Conservation (phyloP, 2,797 vertebrate genomes). For the Myotis findleyi region DNA sequence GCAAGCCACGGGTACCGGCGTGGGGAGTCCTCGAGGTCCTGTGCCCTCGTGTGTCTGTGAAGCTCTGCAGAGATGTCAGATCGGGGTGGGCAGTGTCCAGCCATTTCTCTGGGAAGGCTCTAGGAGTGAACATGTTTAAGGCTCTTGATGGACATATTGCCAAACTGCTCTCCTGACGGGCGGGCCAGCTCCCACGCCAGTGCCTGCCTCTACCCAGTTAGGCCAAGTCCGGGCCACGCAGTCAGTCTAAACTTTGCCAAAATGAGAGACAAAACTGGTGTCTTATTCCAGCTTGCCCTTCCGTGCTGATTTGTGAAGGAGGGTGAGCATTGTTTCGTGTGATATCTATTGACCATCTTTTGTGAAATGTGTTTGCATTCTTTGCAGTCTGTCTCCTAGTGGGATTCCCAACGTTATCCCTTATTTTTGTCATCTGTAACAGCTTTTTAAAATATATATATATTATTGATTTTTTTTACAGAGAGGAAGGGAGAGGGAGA, state of each 20-base stretch:
- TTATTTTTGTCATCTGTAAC: slow-evolving; percentile 11
- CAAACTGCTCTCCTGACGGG: not conserved
- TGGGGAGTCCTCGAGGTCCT: not conserved
- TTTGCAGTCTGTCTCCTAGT: not conserved
- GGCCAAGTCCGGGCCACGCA: not conserved
- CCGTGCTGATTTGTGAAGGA: not conserved
- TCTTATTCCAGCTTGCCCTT: not conserved
- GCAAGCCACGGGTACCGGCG: not conserved
- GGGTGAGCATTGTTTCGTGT: not conserved
- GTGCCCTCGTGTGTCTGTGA: not conserved
- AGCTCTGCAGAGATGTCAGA: not conserved
- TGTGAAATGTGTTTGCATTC: not conserved
- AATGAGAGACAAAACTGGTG: not conserved
- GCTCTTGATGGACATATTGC: slow-evolving; percentile 6
- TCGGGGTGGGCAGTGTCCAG: not conserved
- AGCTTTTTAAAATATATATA: not conserved
- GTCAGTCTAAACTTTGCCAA: not conserved
- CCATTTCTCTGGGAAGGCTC: not conserved
- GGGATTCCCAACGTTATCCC: not conserved
- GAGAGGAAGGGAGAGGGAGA: no score
- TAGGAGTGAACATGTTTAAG: not conserved
- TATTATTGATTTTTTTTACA: no score
- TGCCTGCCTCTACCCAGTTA: not conserved
- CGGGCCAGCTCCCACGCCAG: not conserved
- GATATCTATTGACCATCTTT: not conserved